These are phyloP conservation scores for Tenrec ecaudatus DNA, from an alignment of 2,113 vertebrate genomes.

Conservation along the genomic window DNA sequence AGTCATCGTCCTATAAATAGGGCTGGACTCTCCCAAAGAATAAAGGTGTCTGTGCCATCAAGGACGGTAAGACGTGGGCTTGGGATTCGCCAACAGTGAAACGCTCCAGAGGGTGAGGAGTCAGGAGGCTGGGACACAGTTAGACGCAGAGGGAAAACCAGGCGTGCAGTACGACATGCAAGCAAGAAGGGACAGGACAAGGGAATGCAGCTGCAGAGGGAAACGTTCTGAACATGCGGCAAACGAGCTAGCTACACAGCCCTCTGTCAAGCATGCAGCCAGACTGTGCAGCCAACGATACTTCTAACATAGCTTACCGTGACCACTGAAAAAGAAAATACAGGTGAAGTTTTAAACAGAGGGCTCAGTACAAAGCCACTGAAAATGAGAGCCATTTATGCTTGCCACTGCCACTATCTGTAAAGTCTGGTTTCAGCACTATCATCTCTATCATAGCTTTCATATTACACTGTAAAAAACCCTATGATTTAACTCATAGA, in stretches of 20 bases:
- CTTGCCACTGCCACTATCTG: background rate
- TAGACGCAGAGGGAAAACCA: background rate
- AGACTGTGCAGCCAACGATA: background rate
- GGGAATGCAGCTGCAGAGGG: background rate
- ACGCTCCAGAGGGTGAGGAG: background rate
- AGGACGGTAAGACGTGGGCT: background rate
- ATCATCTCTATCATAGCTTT: background rate
- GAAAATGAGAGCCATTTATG: constrained; percentile 17
- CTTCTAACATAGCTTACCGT: background rate
- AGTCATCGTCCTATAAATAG: background rate
- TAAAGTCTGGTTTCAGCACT: background rate
- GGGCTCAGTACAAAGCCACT: background rate
- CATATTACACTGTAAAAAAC: background rate
- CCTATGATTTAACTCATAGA: background rate
- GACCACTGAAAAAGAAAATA: background rate
- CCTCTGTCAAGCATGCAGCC: background rate
- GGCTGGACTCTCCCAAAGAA: constrained; percentile 27
- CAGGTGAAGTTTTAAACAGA: background rate
- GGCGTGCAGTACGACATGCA: background rate
- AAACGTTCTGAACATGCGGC: background rate
- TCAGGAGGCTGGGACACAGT: background rate
- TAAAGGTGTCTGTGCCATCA: background rate
- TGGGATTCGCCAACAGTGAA: background rate
- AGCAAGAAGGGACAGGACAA: background rate
- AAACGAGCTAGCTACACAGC: background rate